These are phyloP conservation scores for Neosalanx taihuensis DNA, from an alignment of 2,797 vertebrate genomes.

Conservation along the genomic window DNA sequence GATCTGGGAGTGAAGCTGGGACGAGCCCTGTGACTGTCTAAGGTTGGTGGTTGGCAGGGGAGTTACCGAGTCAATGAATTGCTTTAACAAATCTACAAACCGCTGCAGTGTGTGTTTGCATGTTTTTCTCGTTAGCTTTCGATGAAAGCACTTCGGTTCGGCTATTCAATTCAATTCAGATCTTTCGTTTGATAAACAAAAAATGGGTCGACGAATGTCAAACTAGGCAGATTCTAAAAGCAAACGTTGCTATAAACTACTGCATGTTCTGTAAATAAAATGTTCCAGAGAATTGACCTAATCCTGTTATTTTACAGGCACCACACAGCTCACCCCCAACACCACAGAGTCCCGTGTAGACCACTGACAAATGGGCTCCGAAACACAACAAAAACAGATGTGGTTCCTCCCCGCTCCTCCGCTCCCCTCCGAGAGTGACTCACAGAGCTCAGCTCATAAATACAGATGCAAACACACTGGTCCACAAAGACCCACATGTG, in stretches of 20 bases:
- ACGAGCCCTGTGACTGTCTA: no score
- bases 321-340: slow-evolving; percentile 12
- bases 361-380: slow-evolving; percentile 36
- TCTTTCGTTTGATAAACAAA: no score
- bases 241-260: not conserved
- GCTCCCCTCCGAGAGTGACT: slow-evolving; percentile 20
- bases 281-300: not conserved
- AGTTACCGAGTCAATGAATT: not conserved
- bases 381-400: slow-evolving; percentile 59
- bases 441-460: slow-evolving; percentile 59
- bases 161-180: no score
- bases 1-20: no score
- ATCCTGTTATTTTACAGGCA: not conserved
- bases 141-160: not conserved
- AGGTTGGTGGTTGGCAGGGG: no score
- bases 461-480: slow-evolving; percentile 39
- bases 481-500: slow-evolving; percentile 30
- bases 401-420: slow-evolving; percentile 28
- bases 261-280: not conserved
- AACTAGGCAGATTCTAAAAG: not conserved
- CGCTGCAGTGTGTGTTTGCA: slow-evolving; percentile 9
- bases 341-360: slow-evolving; percentile 11
- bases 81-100: not conserved
- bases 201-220: no score
- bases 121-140: slow-evolving; percentile 37